Evolutionary conservation across 2,797 vertebrate species (phyloP), one percentile per base, ranked within the genome.

Genomic region (Catamblyrhynchus diadema): DNA sequence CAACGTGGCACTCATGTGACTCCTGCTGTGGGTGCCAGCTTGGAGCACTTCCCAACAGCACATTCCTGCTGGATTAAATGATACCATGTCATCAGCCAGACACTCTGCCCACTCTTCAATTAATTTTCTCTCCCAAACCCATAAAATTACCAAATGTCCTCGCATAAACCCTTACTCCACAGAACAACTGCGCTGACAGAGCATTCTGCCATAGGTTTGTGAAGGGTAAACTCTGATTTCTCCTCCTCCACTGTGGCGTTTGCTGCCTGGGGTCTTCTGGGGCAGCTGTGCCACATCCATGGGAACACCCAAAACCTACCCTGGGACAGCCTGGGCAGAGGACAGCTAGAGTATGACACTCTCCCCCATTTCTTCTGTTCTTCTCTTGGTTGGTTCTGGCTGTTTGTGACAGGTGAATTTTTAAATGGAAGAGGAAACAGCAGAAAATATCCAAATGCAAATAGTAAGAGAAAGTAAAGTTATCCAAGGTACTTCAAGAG

Each of bases 221-320:
- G 2, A 39, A 50, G 30, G 24, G 12, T n/a, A 8, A 54, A 53
- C 16, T 65, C 48, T 35, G 54, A 37, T 77, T 65, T 80, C 19
- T 20, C 6, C n/a, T 65, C 12, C 50, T 56, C 12, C 2, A 0
- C 41, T 35, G 28, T 10, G 6, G 30, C 0, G 0, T 56, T 61
- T 53, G 12, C 24, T 57, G 35, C 9, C 6, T 41, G 19, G 28
- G 15, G 6, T 23, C 8, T 33, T 33, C 35, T 33, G 35, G 44
- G 35, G 4, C 44, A 35, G 32, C 44, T 50, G 25, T 42, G 64
- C 44, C 78, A 50, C 32, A 24, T 50, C 32, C 5, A 4, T 42
- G 78, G 44, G 30, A 59, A 8, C 64, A 50, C 44, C 24, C 53
- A 59, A 59, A 59, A 50, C 25, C 44, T 0, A 0, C 35, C 12